Percentiles rank a stretch among this genome's conserved stretches.
Conservation (phyloP, 1,140 invertebrate genomes). For the Maniola jurtina region DNA sequence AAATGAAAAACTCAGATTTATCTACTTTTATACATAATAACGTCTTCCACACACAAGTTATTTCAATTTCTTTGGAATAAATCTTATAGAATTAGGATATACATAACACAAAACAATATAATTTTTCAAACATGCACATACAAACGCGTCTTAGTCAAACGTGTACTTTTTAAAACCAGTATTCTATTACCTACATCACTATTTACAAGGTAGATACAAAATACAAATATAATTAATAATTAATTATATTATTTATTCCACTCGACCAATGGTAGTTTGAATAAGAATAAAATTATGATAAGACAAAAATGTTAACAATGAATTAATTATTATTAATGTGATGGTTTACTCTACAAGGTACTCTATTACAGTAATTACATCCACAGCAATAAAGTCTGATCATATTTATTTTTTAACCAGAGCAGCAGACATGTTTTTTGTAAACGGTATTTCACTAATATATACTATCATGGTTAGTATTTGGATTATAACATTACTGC, state of each 20-base stretch:
- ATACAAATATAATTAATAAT: background rate
- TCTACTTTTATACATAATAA: constrained; percentile 18
- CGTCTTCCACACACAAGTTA: constrained; percentile 9
- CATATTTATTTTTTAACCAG: too few species aligned
- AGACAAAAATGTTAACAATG: background rate
- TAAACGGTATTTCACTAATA: too few species aligned
- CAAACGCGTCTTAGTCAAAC: background rate
- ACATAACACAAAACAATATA: background rate
- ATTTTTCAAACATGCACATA: background rate
- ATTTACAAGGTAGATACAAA: background rate
- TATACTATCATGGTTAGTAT: too few species aligned
- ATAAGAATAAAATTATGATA: too few species aligned
- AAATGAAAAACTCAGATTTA: constrained; percentile 1
- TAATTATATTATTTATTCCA: background rate
- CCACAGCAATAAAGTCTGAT: too few species aligned
- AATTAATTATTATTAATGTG: too few species aligned
- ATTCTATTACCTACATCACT: background rate
- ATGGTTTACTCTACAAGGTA: background rate
- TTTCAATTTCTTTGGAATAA: constrained; percentile 29
- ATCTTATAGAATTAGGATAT: background rate
- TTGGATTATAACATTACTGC: too few species aligned
- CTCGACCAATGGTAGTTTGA: background rate
- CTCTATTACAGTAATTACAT: too few species aligned
- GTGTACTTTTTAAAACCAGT: background rate
- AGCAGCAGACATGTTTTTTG: too few species aligned